Base-by-base conservation (phyloP, 2,888 invertebrate species). In the Yponomeuta cagnagella region DNA sequence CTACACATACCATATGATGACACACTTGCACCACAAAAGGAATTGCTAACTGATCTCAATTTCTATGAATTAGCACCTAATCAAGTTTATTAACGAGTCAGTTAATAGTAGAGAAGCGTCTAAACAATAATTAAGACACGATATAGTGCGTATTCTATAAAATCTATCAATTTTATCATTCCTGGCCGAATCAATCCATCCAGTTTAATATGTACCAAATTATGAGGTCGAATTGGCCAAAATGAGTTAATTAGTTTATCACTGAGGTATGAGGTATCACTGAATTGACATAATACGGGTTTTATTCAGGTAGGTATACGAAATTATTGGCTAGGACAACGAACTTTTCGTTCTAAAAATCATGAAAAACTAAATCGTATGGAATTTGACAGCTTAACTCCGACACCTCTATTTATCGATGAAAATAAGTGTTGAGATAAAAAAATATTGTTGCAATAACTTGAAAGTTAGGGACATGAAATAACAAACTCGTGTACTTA, bases 401-500 rank as follows among this genome's bases (percentile, higher is more conserved):
- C 8, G 73, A 72, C 71, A 72, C 68, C 72, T 70, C 69, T 72
- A 74, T 73, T 73, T 74, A 74, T 70, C 70, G 70, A 64, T 64
- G 71, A 63, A 65, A 69, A 70, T 69, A 70, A 73, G 70, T 58
- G 75, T 75, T 72, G 68, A 72, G 73, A 31, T 65, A 58, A 68
- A 71, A 52, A 48, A 70, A 68, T 58, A 63, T 65, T 30, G 65
- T 9, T 30, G 0, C 30, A 30, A 31, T 33, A 65, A 67, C 8
- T 23, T 67, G 12, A 68, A 15, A 66, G 71, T 37, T 70, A 68
- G 69, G 69, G 58, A 48, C 63, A n/a, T 43, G 66, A 63, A 67
- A 68, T 77, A 82, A 48, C 10, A 63, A 67, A 48, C n/a, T 73
- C 70, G 71, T 75, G 72, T 74, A 94, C 95, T 93, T 91, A 97